phyloP scores from a whole-genome alignment of 2,797 vertebrate genomes.

The Crenichthys baileyi region DNA sequence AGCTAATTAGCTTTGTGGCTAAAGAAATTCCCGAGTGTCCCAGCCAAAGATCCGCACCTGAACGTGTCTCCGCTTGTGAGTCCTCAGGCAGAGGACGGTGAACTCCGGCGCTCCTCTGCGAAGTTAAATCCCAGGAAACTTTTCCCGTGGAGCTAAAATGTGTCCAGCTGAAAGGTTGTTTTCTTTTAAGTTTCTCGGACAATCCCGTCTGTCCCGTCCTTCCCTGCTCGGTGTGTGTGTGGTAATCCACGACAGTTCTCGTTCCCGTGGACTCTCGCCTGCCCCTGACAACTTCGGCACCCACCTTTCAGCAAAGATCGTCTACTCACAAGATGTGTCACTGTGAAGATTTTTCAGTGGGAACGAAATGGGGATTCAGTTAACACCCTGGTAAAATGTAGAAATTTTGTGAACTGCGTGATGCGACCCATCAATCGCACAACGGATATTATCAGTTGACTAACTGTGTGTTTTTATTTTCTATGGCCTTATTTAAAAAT shows the following conservation, averaged over 20 bases:
- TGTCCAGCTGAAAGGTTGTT: background rate
- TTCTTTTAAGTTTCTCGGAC: slow-evolving; percentile 19
- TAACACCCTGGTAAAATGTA: background rate
- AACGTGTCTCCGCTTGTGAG: slow-evolving; percentile 49
- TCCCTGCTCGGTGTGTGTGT: slow-evolving; percentile 32
- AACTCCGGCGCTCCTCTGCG: background rate
- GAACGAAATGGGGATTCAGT: background rate
- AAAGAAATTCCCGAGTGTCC: slow-evolving; percentile 52
- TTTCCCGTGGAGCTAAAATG: slow-evolving; percentile 6
- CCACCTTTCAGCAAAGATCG: slow-evolving; percentile 54
- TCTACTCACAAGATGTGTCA: background rate
- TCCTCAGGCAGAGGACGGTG: background rate
- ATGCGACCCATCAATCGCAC: background rate
- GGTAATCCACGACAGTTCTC: slow-evolving; percentile 45
- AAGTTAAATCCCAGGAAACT: slow-evolving; percentile 6
- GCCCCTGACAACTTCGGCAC: slow-evolving; percentile 55
- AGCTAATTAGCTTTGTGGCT: slow-evolving; percentile 65
- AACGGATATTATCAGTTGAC: no score
- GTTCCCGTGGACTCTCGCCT: slow-evolving; percentile 42
- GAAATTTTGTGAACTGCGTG: background rate
- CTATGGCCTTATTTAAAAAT: background rate
- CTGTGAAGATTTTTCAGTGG: background rate
- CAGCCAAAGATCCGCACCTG: slow-evolving; percentile 29
- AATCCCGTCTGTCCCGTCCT: slow-evolving; percentile 24
- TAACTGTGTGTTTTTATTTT: rapidly evolving